Evolutionary conservation across 2,113 vertebrate species (phyloP).

Genomic region (Pampusana beccarii): DNA sequence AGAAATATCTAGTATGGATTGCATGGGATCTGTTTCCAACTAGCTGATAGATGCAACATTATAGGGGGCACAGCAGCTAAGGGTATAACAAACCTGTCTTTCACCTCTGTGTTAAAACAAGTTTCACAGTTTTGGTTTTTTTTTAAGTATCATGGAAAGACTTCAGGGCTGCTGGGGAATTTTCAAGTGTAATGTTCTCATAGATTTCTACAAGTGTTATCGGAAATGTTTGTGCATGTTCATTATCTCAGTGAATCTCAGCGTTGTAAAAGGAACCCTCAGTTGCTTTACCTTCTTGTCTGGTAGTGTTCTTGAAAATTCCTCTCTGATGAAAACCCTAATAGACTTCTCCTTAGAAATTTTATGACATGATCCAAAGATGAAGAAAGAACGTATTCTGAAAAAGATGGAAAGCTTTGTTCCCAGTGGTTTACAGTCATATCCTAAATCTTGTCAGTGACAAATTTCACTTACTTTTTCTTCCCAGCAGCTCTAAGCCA

Average conservation of each 20-base stretch:
- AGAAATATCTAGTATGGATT: not conserved
- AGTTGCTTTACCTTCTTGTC: not conserved
- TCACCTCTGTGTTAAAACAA: not conserved
- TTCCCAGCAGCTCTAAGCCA: not conserved
- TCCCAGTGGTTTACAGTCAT: not conserved
- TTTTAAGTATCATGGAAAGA: not conserved
- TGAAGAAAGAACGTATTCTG: not conserved
- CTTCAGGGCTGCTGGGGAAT: not conserved
- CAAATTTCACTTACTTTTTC: conserved; percentile 9
- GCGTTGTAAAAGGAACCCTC: not conserved
- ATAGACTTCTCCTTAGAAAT: not conserved
- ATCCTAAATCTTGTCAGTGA: not conserved
- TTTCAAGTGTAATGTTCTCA: not conserved
- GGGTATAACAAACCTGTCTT: not conserved
- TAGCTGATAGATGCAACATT: not conserved
- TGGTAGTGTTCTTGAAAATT: not conserved
- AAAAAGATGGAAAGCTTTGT: not conserved
- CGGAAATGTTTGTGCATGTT: not conserved
- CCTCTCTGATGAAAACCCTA: not conserved
- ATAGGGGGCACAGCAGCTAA: not conserved
- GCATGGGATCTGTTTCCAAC: not conserved
- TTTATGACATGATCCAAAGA: not conserved
- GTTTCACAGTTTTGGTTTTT: not conserved
- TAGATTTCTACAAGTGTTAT: not conserved
- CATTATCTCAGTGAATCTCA: not conserved